A percentile compares a stretch with the other conserved stretches of the same genome.
Conservation (phyloP, 30 jellyfish, hydroid and myxozoan genomes). For the Aurelia sp. region DNA sequence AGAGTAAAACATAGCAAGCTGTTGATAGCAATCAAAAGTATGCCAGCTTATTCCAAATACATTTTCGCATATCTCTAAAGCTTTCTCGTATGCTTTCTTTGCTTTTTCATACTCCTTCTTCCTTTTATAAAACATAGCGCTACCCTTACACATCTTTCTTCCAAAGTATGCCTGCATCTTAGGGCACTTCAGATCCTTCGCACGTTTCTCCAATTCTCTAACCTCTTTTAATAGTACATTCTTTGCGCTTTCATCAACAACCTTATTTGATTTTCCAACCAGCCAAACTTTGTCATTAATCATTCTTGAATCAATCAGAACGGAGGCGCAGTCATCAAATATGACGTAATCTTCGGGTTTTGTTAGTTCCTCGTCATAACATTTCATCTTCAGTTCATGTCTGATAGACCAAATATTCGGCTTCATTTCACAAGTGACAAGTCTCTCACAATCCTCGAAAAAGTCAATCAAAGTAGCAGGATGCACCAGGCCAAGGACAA, state of each 20-base stretch:
- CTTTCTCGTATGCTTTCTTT: neutral
- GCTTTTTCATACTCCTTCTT: neutral
- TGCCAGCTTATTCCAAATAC: constrained; percentile 9
- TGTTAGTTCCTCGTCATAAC: neutral
- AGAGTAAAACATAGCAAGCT: constrained; percentile 11
- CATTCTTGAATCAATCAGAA: too few species aligned
- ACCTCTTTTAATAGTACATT: too few species aligned
- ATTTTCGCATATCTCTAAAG: constrained; percentile 1
- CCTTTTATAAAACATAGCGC: too few species aligned
- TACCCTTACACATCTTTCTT: too few species aligned
- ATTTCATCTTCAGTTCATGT: constrained; percentile 14
- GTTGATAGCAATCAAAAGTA: constrained; percentile 31
- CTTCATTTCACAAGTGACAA: neutral
- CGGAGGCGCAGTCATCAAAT: too few species aligned
- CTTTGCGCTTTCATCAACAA: too few species aligned
- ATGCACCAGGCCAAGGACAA: constrained; percentile 17
- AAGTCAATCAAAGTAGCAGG: constrained; percentile 12
- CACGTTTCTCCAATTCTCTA: too few species aligned
- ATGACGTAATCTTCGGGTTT: too few species aligned
- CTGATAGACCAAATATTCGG: constrained; percentile 21
- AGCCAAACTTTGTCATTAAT: too few species aligned
- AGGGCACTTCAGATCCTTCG: too few species aligned
- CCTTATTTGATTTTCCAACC: too few species aligned
- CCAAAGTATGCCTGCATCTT: too few species aligned
- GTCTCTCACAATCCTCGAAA: constrained; percentile 23